Evolutionary conservation across 1,140 invertebrate genomes (phyloP).

Genomic region (Orius insidiosus): DNA sequence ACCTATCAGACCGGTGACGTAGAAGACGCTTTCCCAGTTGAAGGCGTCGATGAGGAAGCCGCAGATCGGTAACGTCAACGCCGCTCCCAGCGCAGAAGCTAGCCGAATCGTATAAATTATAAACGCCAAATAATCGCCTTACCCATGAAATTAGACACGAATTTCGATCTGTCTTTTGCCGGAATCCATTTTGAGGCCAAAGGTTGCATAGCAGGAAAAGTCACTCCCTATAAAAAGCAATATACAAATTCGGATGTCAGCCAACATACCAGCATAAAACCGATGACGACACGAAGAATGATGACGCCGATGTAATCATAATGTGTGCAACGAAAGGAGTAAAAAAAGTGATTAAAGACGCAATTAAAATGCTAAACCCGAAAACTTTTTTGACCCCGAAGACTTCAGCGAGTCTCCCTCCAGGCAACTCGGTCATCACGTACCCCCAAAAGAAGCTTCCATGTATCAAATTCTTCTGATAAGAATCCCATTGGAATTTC

Average conservation of each 20-base stretch:
- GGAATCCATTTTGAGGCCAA: constrained; percentile 83
- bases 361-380: constrained; percentile 64
- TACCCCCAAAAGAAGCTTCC: constrained; percentile 85
- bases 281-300: constrained; percentile 42
- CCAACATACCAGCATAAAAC: constrained; percentile 48
- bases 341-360: constrained; percentile 62
- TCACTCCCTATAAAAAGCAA: constrained; percentile 43
- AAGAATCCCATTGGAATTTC: constrained; percentile 48
- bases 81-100: constrained; percentile 67
- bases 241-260: neutral
- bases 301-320: constrained; percentile 40
- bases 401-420: constrained; percentile 64
- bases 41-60: constrained; percentile 56
- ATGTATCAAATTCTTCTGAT: constrained; percentile 57
- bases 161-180: constrained; percentile 71
- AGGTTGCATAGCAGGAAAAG: constrained; percentile 79
- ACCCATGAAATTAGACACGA: constrained; percentile 78
- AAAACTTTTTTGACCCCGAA: constrained; percentile 66
- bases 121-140: constrained; percentile 24
- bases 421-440: constrained; percentile 70
- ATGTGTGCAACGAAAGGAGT: constrained; percentile 52
- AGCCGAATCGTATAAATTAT: constrained; percentile 9
- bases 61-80: constrained; percentile 63
- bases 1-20: constrained; percentile 58
- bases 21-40: constrained; percentile 73